Evolutionary conservation across 2,888 invertebrate species (phyloP).

Genomic region (Seira sanloemensis): DNA sequence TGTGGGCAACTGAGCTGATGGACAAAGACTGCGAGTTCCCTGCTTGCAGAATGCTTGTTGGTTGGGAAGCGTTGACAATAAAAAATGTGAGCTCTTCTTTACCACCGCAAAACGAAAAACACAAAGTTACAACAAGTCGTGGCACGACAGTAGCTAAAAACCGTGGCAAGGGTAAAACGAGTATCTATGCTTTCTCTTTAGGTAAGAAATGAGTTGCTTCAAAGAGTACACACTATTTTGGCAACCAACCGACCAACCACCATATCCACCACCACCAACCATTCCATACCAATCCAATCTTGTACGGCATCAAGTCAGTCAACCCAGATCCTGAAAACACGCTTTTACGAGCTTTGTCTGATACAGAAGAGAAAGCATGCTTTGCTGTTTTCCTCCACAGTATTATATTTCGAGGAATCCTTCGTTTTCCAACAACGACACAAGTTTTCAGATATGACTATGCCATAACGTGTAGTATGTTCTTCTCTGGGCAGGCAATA

Average conservation of each 20-base stretch:
- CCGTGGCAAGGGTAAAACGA: too few species aligned
- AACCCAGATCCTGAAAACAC: conserved; percentile 25
- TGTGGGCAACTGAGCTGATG: conserved; percentile 63
- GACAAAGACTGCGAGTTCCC: conserved; percentile 64
- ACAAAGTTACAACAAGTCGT: conserved; percentile 39
- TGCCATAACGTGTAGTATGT: too few species aligned
- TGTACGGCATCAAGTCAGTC: conserved; percentile 52
- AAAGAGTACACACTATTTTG: conserved; percentile 55
- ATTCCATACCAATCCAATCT: conserved; percentile 39
- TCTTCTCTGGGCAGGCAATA: background rate
- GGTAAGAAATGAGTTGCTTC: conserved; percentile 52
- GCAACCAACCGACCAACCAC: conserved; percentile 36
- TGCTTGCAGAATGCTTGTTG: conserved; percentile 29
- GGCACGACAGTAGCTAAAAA: conserved; percentile 26
- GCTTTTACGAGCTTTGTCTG: background rate
- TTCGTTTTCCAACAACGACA: too few species aligned
- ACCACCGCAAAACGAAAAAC: background rate
- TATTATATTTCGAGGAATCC: too few species aligned
- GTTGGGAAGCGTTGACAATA: conserved; percentile 60
- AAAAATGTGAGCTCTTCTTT: conserved; percentile 5
- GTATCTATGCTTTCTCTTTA: too few species aligned
- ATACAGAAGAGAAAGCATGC: background rate
- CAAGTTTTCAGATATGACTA: too few species aligned
- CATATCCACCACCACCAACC: too few species aligned
- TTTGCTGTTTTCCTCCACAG: background rate